Evolutionary conservation across 2,113 vertebrate genomes (phyloP), one percentile per base, ranked within the genome.

Genomic region (Macrotus californicus): DNA sequence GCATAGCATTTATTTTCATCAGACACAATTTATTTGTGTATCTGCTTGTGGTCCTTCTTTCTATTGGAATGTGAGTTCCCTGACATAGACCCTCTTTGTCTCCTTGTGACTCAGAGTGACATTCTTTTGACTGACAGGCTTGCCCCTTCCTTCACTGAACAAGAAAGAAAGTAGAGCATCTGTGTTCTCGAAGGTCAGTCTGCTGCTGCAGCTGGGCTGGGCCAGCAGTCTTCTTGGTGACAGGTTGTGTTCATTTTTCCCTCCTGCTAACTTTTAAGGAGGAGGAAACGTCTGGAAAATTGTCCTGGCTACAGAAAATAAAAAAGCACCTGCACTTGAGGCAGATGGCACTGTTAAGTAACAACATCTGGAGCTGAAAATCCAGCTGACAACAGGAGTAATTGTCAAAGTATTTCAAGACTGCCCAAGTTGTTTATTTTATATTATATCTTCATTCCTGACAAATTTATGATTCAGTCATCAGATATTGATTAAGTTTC

Each of bases 291-390:
- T 94, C 87, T 95, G 89, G 89, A 88, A 91, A 93, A 88, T 46
- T 89, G 46, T 54, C 48, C 84, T 73, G 92, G 59, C 79, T 69
- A 61, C 14, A 69, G 66, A 91, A 96, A 93, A 91, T 77, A 67
- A 88, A 77, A 70, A 88, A 24, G 19, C 46, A 39, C 14, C 89
- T 82, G 29, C 24, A 18, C 89, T 87, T 19, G 12, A 95, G 76
- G 93, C 97, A 98, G 96, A 98, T 98, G 95, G 87, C 52, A 89
- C 34, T 95, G 39, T 82, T 90, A 89, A 66, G 72, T 94, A 96
- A 86, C 76, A 94, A 96, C 97, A 98, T 91, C 97, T 98, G 97
- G 93, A 96, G 81, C 61, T 82, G n/a, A 96, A 96, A 97, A 96
- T 86, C 64, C 89, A 85, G 85, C 87, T 97, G 94, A 97, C 92